Evolutionary conservation across 2,888 invertebrate genomes (phyloP).

Genomic region (Hedya salicella): DNA sequence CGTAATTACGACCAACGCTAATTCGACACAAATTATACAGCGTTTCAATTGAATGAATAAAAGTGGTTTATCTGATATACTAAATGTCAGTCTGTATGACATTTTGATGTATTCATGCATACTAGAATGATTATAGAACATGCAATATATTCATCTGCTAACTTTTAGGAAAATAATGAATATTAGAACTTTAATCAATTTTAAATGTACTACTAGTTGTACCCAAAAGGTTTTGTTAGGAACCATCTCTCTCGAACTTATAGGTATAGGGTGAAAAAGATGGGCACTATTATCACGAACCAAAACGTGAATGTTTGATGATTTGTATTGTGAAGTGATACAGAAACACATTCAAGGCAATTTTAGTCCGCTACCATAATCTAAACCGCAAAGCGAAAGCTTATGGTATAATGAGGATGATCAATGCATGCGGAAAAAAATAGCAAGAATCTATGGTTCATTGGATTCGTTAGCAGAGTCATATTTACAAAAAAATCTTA

Average conservation of each 20-base stretch:
- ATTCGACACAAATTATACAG: too few relatives aligned
- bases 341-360: background rate
- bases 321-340: background rate
- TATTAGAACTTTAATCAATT: too few relatives aligned
- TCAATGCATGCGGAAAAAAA: slow-evolving; percentile 24
- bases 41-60: too few relatives aligned
- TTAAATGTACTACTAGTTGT: too few relatives aligned
- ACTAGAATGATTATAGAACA: background rate
- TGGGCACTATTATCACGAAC: background rate
- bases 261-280: too few relatives aligned
- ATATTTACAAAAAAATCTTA: slow-evolving; percentile 9
- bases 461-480: slow-evolving; percentile 40
- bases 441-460: slow-evolving; percentile 31
- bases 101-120: slow-evolving; percentile 4
- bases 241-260: background rate
- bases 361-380: slow-evolving; percentile 33
- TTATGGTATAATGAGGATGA: slow-evolving; percentile 39
- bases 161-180: too few relatives aligned
- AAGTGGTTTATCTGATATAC: slow-evolving; percentile 11
- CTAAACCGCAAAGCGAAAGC: slow-evolving; percentile 43
- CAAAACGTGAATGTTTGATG: background rate
- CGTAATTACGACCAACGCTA: too few relatives aligned
- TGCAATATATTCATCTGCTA: slow-evolving; percentile 30
- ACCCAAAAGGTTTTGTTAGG: too few relatives aligned
- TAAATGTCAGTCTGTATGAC: slow-evolving; percentile 1